Evolutionary conservation across 2,113 vertebrate genomes (phyloP), one percentile per base, ranked within the genome.

Genomic region (Sceloporus tristichus): DNA sequence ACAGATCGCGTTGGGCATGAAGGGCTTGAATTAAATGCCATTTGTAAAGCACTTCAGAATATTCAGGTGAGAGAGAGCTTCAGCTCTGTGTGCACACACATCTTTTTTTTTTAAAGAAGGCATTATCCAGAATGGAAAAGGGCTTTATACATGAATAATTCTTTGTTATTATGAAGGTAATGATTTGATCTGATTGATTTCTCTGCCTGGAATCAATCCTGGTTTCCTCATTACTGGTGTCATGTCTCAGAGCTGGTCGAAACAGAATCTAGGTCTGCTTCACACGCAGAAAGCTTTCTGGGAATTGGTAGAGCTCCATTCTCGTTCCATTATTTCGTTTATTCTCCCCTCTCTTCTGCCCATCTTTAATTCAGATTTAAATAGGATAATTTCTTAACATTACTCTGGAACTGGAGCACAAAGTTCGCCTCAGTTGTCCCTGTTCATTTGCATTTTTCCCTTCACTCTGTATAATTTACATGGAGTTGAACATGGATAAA

Each of bases 91-190:
- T 0, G 59, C 13, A 11, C 13, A 10, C 34, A 34, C 34, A 34
- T 34, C 34, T 34, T 48, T 7, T 48, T 48, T 48, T 48, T 48
- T 48, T 68, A 68, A 68, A 13, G 19, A 23, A 6, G 5, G 23
- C 48, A 5, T 19, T 5, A 11, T 0, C 0, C 74, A 80, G 73
- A 85, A 53, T 79, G 48, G 0, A 34, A 16, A 88, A 59, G 0
- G 38, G 66, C 48, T 62, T 62, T 84, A 79, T 86, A 48, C 71
- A 0, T 14, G 68, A 62, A 62, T 80, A 38, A 80, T 80, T 34
- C 59, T 56, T 56, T 38, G 65, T 62, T 18, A 62, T 62, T 59
- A 59, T 59, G 56, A 10, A 3, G 59, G 16, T 62, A 62, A 62
- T 16, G 59, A 62, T 62, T 62, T 62, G 59, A 62, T 62, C 59